These are phyloP conservation scores for Bruchidius siliquastri DNA, from an alignment of 2,888 invertebrate genomes.

Conservation along the genomic window DNA sequence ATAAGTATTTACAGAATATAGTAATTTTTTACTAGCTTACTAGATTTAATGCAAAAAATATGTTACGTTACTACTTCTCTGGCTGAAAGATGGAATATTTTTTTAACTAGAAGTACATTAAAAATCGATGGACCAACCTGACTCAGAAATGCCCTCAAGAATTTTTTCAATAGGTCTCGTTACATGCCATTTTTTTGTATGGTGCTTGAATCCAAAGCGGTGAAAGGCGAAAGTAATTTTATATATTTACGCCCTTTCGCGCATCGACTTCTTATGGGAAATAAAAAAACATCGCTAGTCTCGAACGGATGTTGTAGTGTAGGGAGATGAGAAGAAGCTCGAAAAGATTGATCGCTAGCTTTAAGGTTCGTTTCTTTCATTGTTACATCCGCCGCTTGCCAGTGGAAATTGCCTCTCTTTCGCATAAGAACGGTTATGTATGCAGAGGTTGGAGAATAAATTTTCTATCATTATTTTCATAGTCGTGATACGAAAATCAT, in stretches of 20 bases:
- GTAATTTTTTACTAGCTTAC: too few species aligned
- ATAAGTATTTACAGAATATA: too few species aligned
- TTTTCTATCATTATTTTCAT: background rate
- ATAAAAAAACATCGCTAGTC: background rate
- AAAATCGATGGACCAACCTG: too few species aligned
- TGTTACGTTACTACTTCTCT: too few species aligned
- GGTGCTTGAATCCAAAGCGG: too few species aligned
- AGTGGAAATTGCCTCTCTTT: background rate
- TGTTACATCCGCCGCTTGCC: background rate
- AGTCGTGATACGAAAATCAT: background rate
- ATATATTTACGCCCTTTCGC: background rate
- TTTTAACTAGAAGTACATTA: too few species aligned
- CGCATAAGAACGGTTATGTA: background rate
- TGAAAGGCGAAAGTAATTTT: background rate
- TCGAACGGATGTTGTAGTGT: background rate
- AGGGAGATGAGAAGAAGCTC: background rate
- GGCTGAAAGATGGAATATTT: too few species aligned
- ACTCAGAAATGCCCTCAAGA: too few species aligned
- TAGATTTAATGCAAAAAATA: too few species aligned
- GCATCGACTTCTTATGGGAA: background rate
- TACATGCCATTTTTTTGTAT: too few species aligned
- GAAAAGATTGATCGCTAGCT: background rate
- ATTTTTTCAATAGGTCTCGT: too few species aligned
- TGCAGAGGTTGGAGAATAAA: background rate
- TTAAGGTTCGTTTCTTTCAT: background rate